Base-by-base conservation (phyloP, 2,113 vertebrate genomes). In the Onychorhynchus coronatus region DNA sequence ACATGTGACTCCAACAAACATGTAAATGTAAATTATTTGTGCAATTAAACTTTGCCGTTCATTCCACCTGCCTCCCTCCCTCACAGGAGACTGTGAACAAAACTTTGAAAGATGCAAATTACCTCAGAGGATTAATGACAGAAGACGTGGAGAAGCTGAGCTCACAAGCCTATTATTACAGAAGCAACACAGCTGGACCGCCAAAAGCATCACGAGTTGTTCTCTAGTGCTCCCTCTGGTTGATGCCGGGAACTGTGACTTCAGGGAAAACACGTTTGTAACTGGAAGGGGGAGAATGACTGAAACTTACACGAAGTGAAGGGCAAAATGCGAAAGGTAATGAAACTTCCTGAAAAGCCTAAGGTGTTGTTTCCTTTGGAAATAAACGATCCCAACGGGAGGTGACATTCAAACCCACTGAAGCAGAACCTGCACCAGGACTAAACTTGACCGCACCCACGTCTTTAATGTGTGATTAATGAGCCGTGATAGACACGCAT, bases 271-370 rank as follows among this genome's bases (percentile, higher is more conserved):
- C 19, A 27, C 0, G 0, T 30, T 30, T 77, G 1, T 15, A 66
- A 31, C 10, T 15, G 28, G 14, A 35, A 73, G 23, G 59, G 21
- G 44, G 27, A 41, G 33, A 46, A 86, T 28, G 31, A 58, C 14
- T 30, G 62, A 79, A 92, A 81, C 11, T 53, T 20, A n/a, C 8
- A 67, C 23, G 24, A 63, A 66, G 19, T 9, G 59, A 67, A 78
- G 41, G 21, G 46, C 28, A 44, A 87, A 94, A 83, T 12, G 14
- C 25, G 68, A 70, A 81, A 39, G 27, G 67, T 46, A 46, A 39
- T 30, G 70, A 72, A 91, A 79, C 42, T 70, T 93, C 85, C 67
- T 73, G 63, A 94, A 94, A 88, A 94, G 50, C 39, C 41, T 27
- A 30, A 22, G 39, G 39, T 70, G 17, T 63, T 91, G 25, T 67